Evolutionary conservation across 2,888 invertebrate genomes (phyloP).

Genomic region (Drosophila anomelani): DNA sequence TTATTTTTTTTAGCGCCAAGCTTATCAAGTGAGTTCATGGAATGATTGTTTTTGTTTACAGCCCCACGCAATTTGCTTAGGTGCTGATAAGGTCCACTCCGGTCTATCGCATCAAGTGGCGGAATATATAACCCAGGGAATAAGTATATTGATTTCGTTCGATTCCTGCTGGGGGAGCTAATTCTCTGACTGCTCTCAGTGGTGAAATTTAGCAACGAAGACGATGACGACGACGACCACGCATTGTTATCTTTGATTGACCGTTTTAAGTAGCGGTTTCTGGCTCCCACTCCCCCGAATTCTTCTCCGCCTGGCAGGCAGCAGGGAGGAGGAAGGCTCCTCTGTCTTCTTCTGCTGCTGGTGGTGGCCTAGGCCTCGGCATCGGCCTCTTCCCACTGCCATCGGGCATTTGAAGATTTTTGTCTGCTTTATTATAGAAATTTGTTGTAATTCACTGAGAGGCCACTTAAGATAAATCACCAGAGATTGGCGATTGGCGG

Average conservation of each 20-base stretch:
- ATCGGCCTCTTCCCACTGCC: conserved; percentile 18
- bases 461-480: conserved; percentile 81
- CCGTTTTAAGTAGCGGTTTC: conserved; percentile 73
- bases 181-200: background rate
- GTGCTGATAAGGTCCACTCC: conserved; percentile 56
- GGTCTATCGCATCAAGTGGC: conserved; percentile 12
- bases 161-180: background rate
- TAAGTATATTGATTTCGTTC: conserved; percentile 23
- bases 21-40: conserved; percentile 42
- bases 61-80: conserved; percentile 66
- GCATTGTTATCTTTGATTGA: conserved; percentile 64
- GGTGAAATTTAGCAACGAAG: conserved; percentile 30
- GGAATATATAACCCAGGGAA: conserved; percentile 6
- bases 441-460: conserved; percentile 76
- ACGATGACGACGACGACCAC: conserved; percentile 16
- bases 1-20: conserved; percentile 22
- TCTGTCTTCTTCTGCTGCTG: conserved; percentile 5
- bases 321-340: conserved; percentile 12
- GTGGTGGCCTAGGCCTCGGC: background rate
- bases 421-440: conserved; percentile 81
- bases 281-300: conserved; percentile 36
- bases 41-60: conserved; percentile 71
- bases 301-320: conserved; percentile 33
- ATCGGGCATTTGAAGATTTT: conserved; percentile 72
- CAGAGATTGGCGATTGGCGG: conserved; percentile 31